These are phyloP conservation scores for Dione vanillae DNA, from an alignment of 2,888 invertebrate genomes.

Conservation along the genomic window DNA sequence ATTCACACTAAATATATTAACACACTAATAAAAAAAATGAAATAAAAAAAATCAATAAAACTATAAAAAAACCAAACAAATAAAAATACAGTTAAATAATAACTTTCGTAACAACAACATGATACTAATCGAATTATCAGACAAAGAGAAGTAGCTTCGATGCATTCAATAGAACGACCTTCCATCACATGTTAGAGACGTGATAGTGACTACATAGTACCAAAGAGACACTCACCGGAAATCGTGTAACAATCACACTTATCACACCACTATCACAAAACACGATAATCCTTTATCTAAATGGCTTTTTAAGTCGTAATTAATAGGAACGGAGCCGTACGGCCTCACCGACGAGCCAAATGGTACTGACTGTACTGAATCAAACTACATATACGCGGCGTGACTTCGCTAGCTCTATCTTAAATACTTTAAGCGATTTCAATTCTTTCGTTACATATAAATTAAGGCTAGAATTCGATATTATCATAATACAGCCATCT, in stretches of 20 bases:
- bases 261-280: slow-evolving; percentile 37
- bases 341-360: slow-evolving; percentile 24
- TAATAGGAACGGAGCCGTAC: slow-evolving; percentile 31
- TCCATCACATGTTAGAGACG: slow-evolving; percentile 11
- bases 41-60: background rate
- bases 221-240: slow-evolving; percentile 34
- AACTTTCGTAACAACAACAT: slow-evolving; percentile 8
- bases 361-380: slow-evolving; percentile 36
- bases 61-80: background rate
- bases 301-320: slow-evolving; percentile 34
- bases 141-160: slow-evolving; percentile 36
- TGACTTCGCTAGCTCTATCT: slow-evolving; percentile 16
- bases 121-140: slow-evolving; percentile 33
- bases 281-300: slow-evolving; percentile 30
- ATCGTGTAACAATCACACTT: slow-evolving; percentile 33
- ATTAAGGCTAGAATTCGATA: slow-evolving; percentile 22
- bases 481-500: background rate
- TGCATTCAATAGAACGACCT: slow-evolving; percentile 44
- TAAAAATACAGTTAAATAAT: slow-evolving; percentile 1
- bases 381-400: slow-evolving; percentile 31
- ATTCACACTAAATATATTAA: too few relatives aligned
- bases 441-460: background rate
- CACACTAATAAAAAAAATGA: background rate
- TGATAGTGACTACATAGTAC: slow-evolving; percentile 2
- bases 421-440: slow-evolving; percentile 26